Evolutionary conservation across 2,888 invertebrate genomes (phyloP), one percentile per base, ranked within the genome.

Genomic region (Limnephilus rhombicus): DNA sequence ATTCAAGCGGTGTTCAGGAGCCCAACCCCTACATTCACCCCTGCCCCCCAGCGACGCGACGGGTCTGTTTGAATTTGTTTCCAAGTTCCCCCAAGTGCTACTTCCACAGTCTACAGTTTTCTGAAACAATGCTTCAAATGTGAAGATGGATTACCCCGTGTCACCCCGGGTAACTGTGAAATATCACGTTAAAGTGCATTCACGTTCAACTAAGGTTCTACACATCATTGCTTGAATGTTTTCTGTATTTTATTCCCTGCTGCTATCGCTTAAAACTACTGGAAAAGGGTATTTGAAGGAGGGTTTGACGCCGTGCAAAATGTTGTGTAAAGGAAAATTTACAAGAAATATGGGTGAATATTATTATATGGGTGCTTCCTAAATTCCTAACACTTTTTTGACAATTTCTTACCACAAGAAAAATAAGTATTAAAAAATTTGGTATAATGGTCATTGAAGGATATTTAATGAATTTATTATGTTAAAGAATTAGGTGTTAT

Each of bases 41-140:
- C 24, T 24, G 1, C 24, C 68, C 68, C 24, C 9, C 18, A 2
- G n/a, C n/a, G n/a, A n/a, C 11, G 24, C 83, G 31, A n/a, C 12
- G 85, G n/a, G 85, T 45, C 86, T 86, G 45, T 86, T 86, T 86
- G 86, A 45, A 86, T 86, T 86, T 45, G 45, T 86, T 86, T 24
- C 41, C 37, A 29, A 86, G 86, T 86, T 86, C 45, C 29, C 45
- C 24, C 86, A 82, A 82, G 82, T 34, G 41, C n/a, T 34, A 37
- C 24, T n/a, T 13, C 29, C n/a, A 45, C 86, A n/a, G 86, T 41
- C 41, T 41, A n/a, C 13, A 41, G 37, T 24, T 45, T 86, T 86
- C 83, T 83, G 83, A 34, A 83, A 83, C 37, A 83, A 83, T 83
- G 37, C 83, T 83, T 37, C 83, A 83, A 24, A 34, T 83, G 31